Conservation (phyloP, 1,140 invertebrate genomes). For the Cyrtorhinus lividipennis region DNA sequence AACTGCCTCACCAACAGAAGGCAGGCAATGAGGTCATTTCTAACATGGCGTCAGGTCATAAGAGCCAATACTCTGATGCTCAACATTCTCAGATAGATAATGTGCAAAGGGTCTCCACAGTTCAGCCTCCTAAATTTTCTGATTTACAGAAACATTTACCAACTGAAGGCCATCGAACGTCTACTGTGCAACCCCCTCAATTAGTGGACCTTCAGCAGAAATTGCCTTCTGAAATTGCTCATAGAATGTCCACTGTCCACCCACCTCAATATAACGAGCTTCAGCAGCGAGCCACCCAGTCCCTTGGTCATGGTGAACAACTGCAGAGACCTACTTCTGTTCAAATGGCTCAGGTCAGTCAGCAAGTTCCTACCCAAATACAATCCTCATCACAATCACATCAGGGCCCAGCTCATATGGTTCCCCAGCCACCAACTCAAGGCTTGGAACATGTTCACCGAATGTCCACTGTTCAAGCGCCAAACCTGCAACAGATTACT, state of each 20-base stretch:
- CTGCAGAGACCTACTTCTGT: not conserved
- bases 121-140: conserved; percentile 31
- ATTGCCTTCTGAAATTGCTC: not conserved
- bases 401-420: not conserved
- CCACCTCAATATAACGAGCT: conserved; percentile 13
- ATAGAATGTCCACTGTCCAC: conserved; percentile 18
- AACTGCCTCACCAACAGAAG: too few species aligned
- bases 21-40: not conserved
- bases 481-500: not conserved
- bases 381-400: not conserved
- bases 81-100: conserved; percentile 27
- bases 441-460: not conserved
- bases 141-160: too few species aligned
- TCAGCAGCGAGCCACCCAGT: not conserved
- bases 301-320: too few species aligned
- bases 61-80: too few species aligned
- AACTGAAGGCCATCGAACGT: conserved; percentile 14
- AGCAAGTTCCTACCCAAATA: not conserved
- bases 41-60: too few species aligned
- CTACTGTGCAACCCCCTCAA: conserved; percentile 30
- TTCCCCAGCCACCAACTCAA: not conserved
- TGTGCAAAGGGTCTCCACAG: conserved; percentile 16
- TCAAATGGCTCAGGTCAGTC: too few species aligned
- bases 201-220: conserved; percentile 14
- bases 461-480: not conserved